phyloP scores from a whole-genome alignment of 2,888 invertebrate genomes.

The Melieria picta region DNA sequence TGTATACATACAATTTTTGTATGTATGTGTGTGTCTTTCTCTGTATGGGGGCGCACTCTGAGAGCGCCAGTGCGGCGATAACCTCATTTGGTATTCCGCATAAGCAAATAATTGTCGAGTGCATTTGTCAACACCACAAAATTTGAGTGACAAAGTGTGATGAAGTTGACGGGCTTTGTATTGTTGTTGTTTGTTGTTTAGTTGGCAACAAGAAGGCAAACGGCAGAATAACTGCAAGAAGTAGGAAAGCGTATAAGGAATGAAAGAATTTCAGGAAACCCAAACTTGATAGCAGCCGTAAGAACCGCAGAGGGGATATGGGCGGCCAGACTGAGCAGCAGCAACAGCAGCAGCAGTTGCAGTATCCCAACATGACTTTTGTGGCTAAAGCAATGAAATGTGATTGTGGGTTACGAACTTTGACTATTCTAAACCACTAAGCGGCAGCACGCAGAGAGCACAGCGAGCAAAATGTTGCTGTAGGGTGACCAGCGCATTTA shows the following conservation, averaged over 20 bases:
- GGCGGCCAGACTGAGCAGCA: no score
- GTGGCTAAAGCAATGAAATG: neutral
- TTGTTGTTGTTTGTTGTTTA: no score
- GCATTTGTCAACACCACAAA: conserved; percentile 30
- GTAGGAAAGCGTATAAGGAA: no score
- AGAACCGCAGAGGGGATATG: no score
- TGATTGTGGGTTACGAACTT: neutral
- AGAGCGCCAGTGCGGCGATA: neutral
- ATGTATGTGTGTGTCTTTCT: neutral
- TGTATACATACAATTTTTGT: neutral
- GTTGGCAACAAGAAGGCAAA: no score
- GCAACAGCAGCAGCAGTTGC: neutral
- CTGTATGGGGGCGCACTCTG: neutral
- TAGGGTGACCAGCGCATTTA: no score
- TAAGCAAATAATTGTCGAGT: conserved; percentile 30
- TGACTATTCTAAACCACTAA: neutral
- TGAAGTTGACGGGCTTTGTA: neutral
- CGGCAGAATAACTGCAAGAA: no score
- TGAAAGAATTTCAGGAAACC: no score
- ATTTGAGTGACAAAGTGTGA: conserved; percentile 1
- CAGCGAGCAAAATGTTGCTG: no score
- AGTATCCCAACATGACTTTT: conserved; percentile 3
- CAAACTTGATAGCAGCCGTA: no score
- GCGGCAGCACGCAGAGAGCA: no score
- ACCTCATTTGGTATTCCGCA: conserved; percentile 22